Evolutionary conservation across 2,888 invertebrate species (phyloP).

Genomic region (Drosophila rellima): DNA sequence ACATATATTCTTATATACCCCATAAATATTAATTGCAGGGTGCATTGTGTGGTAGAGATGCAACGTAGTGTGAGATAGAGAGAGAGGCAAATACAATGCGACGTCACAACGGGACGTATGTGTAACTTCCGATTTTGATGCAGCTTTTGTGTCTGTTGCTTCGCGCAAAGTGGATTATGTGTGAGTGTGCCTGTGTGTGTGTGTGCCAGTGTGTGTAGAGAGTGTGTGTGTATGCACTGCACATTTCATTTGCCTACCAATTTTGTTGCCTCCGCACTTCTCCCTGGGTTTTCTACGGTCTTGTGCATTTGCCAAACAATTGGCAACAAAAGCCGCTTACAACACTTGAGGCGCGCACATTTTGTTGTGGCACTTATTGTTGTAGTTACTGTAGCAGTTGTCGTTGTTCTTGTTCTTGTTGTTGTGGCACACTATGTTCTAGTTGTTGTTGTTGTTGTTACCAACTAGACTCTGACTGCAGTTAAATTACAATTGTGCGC

Average conservation of each 20-base stretch:
- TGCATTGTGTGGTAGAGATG: too few species aligned
- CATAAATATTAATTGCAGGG: too few species aligned
- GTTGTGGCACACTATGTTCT: slow-evolving; percentile 30
- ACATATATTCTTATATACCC: too few species aligned
- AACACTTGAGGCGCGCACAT: slow-evolving; percentile 77
- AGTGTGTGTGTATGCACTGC: slow-evolving; percentile 23
- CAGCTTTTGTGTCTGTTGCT: slow-evolving; percentile 51
- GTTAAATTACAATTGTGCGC: slow-evolving; percentile 81
- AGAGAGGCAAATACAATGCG: neutral
- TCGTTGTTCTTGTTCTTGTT: slow-evolving; percentile 40
- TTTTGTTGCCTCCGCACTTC: slow-evolving; percentile 24
- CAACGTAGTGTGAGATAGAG: too few species aligned
- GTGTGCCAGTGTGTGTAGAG: slow-evolving; percentile 15
- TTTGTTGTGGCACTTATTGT: slow-evolving; percentile 48
- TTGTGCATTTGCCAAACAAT: slow-evolving; percentile 66
- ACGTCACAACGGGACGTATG: slow-evolving; percentile 66
- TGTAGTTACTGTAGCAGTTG: slow-evolving; percentile 17
- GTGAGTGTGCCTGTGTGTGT: slow-evolving; percentile 27
- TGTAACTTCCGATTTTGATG: slow-evolving; percentile 67
- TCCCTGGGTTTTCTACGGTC: slow-evolving; percentile 6
- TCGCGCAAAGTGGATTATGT: slow-evolving; percentile 70
- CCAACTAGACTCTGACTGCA: slow-evolving; percentile 77
- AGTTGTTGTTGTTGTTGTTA: slow-evolving; percentile 47
- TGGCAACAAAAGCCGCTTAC: slow-evolving; percentile 80
- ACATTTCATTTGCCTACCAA: slow-evolving; percentile 71